Evolutionary conservation across 2,113 vertebrate genomes (phyloP).

Genomic region (Ailurus styani): DNA sequence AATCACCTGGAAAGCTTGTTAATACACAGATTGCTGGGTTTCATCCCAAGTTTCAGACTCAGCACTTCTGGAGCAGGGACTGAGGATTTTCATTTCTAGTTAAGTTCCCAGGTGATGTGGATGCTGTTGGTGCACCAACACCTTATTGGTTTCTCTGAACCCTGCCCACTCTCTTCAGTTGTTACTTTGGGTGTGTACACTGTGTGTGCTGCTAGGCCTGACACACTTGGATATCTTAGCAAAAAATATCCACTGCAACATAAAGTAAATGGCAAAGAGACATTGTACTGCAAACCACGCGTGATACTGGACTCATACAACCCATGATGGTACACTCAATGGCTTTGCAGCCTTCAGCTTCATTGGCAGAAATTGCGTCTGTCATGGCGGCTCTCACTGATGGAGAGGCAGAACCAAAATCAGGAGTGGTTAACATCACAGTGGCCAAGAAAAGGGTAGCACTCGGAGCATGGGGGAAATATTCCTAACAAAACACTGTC

Average conservation of each 20-base stretch:
- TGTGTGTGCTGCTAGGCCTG: not conserved
- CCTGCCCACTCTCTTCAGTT: not conserved
- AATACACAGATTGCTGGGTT: not conserved
- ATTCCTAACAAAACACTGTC: not conserved
- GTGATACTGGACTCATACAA: accelerated
- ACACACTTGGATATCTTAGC: not conserved
- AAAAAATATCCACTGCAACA: not conserved
- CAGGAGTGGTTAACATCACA: not conserved
- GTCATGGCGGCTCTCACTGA: not conserved
- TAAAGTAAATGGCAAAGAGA: not conserved
- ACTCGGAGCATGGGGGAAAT: not conserved
- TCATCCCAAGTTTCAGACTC: not conserved
- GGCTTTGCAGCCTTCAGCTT: not conserved
- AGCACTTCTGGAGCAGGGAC: not conserved
- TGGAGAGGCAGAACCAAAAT: not conserved
- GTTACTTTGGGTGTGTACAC: not conserved
- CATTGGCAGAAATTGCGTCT: not conserved
- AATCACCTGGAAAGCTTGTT: not conserved
- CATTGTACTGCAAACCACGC: not conserved
- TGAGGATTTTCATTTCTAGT: not conserved
- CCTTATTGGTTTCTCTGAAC: not conserved
- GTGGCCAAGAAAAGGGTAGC: not conserved
- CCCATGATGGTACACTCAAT: accelerated
- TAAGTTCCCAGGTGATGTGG: not conserved
- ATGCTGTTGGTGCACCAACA: not conserved